phyloP scores from a whole-genome alignment of 2,797 vertebrate species.

The Liasis olivaceus region DNA sequence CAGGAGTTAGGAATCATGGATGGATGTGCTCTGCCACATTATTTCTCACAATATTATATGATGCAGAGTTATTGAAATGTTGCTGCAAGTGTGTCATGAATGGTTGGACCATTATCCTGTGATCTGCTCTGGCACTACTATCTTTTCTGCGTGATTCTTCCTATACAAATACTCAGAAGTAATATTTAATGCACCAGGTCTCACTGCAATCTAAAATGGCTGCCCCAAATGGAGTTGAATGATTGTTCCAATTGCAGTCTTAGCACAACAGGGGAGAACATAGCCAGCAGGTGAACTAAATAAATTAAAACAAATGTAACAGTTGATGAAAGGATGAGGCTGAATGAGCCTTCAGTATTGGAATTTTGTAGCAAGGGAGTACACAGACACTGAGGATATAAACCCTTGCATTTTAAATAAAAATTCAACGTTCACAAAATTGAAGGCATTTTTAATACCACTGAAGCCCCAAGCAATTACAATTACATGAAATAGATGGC shows the following conservation, averaged over 20 bases:
- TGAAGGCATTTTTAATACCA: neutral
- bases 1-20: slow-evolving; percentile 26
- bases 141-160: slow-evolving; percentile 30
- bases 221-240: neutral
- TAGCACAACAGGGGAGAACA: neutral
- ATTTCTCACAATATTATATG: slow-evolving; percentile 10
- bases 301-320: slow-evolving; percentile 14
- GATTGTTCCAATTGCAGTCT: slow-evolving; percentile 14
- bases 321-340: neutral
- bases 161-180: slow-evolving; percentile 25
- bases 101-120: slow-evolving; percentile 3
- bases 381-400: neutral
- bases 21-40: neutral
- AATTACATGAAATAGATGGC: neutral
- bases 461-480: neutral
- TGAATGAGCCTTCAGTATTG: neutral
- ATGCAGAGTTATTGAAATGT: slow-evolving; percentile 19
- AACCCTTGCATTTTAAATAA: neutral
- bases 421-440: neutral
- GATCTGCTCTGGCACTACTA: slow-evolving; percentile 24
- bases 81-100: neutral
- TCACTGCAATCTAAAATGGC: slow-evolving; percentile 16
- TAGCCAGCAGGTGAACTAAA: neutral
- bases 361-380: neutral
- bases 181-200: slow-evolving; percentile 30